Conservation (phyloP, 2,797 vertebrate species). For the Coilia nasus region DNA sequence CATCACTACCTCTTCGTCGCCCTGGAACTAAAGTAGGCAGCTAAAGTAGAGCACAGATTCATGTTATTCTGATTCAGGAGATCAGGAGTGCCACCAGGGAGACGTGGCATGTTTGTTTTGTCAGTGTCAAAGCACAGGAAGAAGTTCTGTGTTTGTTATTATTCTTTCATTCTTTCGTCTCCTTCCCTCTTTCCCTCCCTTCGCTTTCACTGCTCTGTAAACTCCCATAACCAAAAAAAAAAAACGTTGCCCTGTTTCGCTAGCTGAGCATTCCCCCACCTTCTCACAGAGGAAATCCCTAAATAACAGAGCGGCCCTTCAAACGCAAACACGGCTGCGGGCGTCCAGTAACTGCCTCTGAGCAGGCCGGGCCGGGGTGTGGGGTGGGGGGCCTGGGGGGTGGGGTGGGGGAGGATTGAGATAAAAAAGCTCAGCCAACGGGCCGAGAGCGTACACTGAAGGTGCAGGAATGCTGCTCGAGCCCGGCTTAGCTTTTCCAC, state of each 20-base stretch:
- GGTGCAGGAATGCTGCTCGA: constrained; percentile 25
- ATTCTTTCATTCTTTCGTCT: not conserved
- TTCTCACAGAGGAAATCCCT: constrained; percentile 54
- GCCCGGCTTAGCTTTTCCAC: constrained; percentile 14
- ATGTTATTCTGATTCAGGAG: constrained; percentile 35
- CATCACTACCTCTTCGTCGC: not conserved
- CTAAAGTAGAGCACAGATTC: constrained; percentile 33
- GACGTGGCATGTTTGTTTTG: constrained; percentile 27
- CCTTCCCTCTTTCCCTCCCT: constrained; percentile 25
- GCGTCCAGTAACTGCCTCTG: constrained; percentile 56
- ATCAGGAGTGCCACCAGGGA: constrained; percentile 25
- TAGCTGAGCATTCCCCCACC: constrained; percentile 49
- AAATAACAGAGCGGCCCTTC: constrained; percentile 66
- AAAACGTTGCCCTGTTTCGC: constrained; percentile 51
- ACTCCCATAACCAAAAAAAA: constrained; percentile 46
- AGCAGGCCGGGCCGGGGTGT: constrained; percentile 45
- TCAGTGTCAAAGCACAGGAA: constrained; percentile 29
- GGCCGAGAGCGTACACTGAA: constrained; percentile 17
- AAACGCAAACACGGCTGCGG: constrained; percentile 53
- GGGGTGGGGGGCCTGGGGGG: not conserved
- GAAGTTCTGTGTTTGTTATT: not conserved
- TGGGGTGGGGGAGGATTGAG: constrained; percentile 1
- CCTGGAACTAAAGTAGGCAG: not conserved
- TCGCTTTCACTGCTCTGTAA: constrained; percentile 27
- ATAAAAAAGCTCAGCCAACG: constrained; percentile 25